These are phyloP conservation scores for Ormyrus nitidulus DNA, from an alignment of 2,888 invertebrate genomes.

Conservation along the genomic window DNA sequence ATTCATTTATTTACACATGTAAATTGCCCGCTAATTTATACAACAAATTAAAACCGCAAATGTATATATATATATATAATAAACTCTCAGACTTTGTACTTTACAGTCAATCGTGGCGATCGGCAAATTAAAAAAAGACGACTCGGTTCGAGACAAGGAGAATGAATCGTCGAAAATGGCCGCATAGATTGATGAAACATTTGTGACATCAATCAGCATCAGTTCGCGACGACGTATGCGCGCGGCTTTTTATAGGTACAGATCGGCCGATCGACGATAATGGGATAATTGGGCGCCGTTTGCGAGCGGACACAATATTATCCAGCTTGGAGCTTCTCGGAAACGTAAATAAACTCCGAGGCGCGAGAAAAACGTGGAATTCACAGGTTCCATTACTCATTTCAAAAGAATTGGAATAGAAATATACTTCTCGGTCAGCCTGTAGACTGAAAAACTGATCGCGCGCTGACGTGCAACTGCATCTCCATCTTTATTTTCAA, in stretches of 20 bases:
- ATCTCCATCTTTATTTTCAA: too few species aligned
- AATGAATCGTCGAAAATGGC: slow-evolving; percentile 21
- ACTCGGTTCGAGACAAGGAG: background rate
- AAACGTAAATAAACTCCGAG: slow-evolving; percentile 26
- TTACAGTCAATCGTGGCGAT: too few species aligned
- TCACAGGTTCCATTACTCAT: slow-evolving; percentile 5
- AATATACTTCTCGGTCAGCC: slow-evolving; percentile 9
- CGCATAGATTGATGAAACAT: background rate
- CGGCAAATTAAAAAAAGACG: too few species aligned
- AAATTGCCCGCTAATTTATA: too few species aligned
- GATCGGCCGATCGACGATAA: slow-evolving; percentile 44
- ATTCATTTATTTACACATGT: too few species aligned
- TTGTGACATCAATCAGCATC: slow-evolving; percentile 21
- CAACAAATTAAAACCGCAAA: too few species aligned
- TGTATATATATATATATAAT: too few species aligned
- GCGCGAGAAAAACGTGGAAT: slow-evolving; percentile 16
- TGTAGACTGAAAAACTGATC: too few species aligned
- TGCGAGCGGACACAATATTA: background rate
- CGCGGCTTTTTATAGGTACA: background rate
- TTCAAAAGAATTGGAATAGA: slow-evolving; percentile 10
- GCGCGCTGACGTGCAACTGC: too few species aligned
- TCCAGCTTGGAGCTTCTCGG: slow-evolving; percentile 10
- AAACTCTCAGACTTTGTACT: too few species aligned
- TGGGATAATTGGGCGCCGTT: slow-evolving; percentile 40
- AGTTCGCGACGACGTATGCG: background rate